phyloP scores from a whole-genome alignment of 2,797 vertebrate species.

The Hapalemur alaotrensis region DNA sequence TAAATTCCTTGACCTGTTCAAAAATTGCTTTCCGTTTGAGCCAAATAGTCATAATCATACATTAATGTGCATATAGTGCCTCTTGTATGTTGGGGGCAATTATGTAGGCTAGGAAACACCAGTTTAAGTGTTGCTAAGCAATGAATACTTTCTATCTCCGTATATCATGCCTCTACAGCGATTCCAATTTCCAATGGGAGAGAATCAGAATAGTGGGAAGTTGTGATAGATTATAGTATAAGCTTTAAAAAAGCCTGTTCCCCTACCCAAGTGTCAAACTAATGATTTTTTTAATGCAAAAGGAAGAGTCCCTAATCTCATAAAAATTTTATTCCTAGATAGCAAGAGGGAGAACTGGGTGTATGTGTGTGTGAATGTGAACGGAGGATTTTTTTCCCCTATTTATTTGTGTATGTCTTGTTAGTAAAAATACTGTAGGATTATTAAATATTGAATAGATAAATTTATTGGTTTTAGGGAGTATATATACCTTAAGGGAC shows the following conservation, averaged over 20 bases:
- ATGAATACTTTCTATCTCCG: neutral
- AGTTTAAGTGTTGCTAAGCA: neutral
- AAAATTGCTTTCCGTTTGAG: neutral
- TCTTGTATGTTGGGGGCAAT: neutral
- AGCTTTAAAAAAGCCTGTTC: constrained; percentile 8
- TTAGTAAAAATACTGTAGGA: neutral
- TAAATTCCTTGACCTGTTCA: constrained; percentile 6
- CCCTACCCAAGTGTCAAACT: neutral
- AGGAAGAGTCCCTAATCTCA: neutral
- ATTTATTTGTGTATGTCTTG: neutral
- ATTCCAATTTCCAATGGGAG: neutral
- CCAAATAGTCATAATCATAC: neutral
- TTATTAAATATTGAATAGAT: neutral
- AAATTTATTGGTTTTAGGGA: neutral
- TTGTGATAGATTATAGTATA: neutral
- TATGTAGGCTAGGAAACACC: neutral
- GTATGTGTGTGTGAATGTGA: neutral
- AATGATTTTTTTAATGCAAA: neutral
- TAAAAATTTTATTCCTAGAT: neutral
- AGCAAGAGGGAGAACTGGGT: neutral
- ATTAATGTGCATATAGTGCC: neutral
- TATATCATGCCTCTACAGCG: neutral
- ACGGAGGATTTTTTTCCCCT: neutral
- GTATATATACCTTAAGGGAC: neutral
- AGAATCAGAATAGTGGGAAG: neutral